Conservation (phyloP, 2,888 invertebrate species). For the Metalampra italica region DNA sequence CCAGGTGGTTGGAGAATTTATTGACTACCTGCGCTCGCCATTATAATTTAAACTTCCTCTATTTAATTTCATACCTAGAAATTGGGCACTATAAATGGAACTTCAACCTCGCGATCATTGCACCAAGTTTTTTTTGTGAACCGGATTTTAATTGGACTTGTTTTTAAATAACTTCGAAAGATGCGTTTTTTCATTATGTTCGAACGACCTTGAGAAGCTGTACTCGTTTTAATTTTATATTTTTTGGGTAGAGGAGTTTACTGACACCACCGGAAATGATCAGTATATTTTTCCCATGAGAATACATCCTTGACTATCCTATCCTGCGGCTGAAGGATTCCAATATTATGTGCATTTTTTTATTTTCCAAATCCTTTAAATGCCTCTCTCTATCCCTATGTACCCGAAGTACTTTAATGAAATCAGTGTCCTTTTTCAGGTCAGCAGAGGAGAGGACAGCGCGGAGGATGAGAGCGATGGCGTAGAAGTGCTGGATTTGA, state of each 20-base stretch:
- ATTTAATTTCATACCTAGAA: neutral
- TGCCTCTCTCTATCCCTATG: too few relatives aligned
- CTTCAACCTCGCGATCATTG: constrained; percentile 1
- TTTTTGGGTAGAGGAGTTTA: too few relatives aligned
- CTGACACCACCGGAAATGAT: too few relatives aligned
- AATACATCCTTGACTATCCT: too few relatives aligned
- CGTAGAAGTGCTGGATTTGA: constrained; percentile 60
- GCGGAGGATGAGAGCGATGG: constrained; percentile 40
- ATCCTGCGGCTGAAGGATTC: too few relatives aligned
- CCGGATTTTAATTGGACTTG: neutral
- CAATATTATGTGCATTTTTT: too few relatives aligned
- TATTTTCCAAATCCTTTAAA: too few relatives aligned
- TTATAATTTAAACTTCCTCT: constrained; percentile 1
- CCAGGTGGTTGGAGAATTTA: constrained; percentile 1
- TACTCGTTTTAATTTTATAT: too few relatives aligned
- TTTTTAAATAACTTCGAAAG: constrained; percentile 1
- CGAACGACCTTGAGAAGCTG: neutral
- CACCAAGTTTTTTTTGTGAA: neutral
- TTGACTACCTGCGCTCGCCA: neutral
- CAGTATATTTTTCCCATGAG: too few relatives aligned
- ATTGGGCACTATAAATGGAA: constrained; percentile 4
- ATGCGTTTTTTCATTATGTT: neutral
- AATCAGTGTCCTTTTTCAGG: constrained; percentile 27
- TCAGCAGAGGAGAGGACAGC: constrained; percentile 29
- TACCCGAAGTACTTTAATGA: neutral